Percentiles rank a stretch among this genome's conserved stretches.
phyloP scores from a whole-genome alignment of 2,888 invertebrate species.

The Leptogaster cylindrica region DNA sequence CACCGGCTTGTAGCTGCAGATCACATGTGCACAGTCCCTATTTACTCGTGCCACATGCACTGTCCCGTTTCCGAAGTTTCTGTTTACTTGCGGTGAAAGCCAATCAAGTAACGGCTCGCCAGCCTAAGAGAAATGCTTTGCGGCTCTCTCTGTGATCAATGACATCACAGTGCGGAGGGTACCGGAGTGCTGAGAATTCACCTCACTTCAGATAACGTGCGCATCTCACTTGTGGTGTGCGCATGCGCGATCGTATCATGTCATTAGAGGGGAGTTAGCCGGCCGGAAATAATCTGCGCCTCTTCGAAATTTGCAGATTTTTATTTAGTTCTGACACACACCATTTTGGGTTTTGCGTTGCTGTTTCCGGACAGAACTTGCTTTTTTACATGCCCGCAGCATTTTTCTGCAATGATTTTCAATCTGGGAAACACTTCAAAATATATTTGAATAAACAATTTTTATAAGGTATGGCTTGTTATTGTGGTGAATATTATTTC shows the following conservation, averaged over 20 bases:
- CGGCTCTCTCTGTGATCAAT: background rate
- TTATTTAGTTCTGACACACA: too few species aligned
- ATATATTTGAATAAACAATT: too few species aligned
- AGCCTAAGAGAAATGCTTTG: slow-evolving; percentile 16
- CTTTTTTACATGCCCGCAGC: too few species aligned
- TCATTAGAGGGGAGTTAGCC: too few species aligned
- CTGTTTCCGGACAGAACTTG: too few species aligned
- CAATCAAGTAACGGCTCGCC: slow-evolving; percentile 14
- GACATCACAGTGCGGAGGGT: slow-evolving; percentile 1
- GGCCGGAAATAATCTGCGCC: too few species aligned
- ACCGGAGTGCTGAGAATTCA: background rate
- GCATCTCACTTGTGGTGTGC: background rate
- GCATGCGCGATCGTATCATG: background rate
- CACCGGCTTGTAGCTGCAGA: background rate
- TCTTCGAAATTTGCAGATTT: too few species aligned
- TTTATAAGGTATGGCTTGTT: too few species aligned
- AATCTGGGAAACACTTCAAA: too few species aligned
- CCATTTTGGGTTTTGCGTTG: too few species aligned
- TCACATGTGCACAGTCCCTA: slow-evolving; percentile 2
- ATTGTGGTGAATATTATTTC: too few species aligned
- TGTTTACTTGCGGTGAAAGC: slow-evolving; percentile 14
- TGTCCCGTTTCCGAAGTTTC: slow-evolving; percentile 16
- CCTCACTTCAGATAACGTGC: background rate
- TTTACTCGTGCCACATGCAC: background rate
- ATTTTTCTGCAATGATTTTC: too few species aligned